A percentile compares a stretch with the other conserved stretches of the same genome.
Conservation (phyloP, 1,140 invertebrate genomes). For the Aricia agestis region DNA sequence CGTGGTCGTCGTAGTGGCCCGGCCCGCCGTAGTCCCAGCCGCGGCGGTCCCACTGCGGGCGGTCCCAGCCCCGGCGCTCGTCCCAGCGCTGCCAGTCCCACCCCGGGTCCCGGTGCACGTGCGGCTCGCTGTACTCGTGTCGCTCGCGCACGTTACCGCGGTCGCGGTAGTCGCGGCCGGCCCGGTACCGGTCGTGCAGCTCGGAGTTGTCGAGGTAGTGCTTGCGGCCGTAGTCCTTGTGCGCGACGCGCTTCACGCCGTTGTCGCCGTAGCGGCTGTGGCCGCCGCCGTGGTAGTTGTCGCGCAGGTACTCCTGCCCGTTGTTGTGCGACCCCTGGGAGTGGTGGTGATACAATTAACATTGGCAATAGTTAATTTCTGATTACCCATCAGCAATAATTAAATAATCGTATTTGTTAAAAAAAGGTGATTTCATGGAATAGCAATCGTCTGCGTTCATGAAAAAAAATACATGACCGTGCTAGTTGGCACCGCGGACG, state of each 20-base stretch:
- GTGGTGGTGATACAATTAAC: no score
- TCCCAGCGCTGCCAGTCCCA: constrained; percentile 56
- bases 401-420: no score
- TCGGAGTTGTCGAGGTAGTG: constrained; percentile 73
- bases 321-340: constrained; percentile 64
- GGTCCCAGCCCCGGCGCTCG: constrained; percentile 47
- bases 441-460: no score
- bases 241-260: constrained; percentile 63
- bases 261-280: constrained; percentile 73
- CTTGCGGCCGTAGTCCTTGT: constrained; percentile 73
- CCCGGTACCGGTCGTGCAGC: constrained; percentile 64
- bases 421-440: no score
- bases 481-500: no score
- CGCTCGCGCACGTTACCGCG: constrained; percentile 54
- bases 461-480: no score
- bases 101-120: constrained; percentile 40
- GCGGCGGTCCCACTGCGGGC: constrained; percentile 49
- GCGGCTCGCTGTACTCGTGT: constrained; percentile 48
- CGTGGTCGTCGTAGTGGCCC: constrained; percentile 55
- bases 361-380: no score
- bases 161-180: constrained; percentile 59
- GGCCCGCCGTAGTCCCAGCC: constrained; percentile 52
- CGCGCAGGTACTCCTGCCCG: constrained; percentile 52
- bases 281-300: constrained; percentile 65
- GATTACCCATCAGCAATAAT: no score